A percentile compares a stretch with the other conserved stretches of the same genome.
These are phyloP conservation scores for Euura lappo DNA, from an alignment of 1,140 invertebrate species.

Conservation along the genomic window DNA sequence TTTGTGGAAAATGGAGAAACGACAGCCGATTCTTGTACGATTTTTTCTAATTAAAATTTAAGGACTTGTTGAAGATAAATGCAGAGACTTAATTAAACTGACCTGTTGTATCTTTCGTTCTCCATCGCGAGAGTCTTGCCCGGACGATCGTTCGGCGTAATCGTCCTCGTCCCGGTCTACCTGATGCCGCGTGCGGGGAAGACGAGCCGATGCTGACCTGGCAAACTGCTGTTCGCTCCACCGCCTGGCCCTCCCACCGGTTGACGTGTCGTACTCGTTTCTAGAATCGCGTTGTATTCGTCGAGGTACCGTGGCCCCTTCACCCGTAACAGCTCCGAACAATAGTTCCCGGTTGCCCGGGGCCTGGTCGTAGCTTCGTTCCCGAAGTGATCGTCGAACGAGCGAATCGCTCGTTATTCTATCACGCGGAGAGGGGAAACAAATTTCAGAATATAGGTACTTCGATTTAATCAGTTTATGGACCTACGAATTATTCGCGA, in stretches of 20 bases:
- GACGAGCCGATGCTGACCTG: conserved; percentile 79
- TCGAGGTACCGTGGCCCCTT: conserved; percentile 40
- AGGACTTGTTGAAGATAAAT: too few relatives aligned
- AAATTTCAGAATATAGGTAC: neutral
- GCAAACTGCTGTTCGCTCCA: conserved; percentile 63
- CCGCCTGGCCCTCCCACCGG: conserved; percentile 38
- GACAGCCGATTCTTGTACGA: too few relatives aligned
- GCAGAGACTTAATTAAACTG: conserved; percentile 14
- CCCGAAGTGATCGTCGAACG: conserved; percentile 49
- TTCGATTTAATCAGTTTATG: too few relatives aligned
- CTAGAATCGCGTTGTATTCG: conserved; percentile 36
- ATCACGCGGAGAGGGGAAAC: neutral
- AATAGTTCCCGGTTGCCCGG: conserved; percentile 36
- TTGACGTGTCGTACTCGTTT: conserved; percentile 31
- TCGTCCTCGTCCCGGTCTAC: conserved; percentile 53
- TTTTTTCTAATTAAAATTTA: too few relatives aligned
- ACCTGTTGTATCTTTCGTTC: conserved; percentile 72
- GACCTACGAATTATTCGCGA: too few relatives aligned
- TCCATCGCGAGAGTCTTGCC: conserved; percentile 62
- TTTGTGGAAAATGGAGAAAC: too few relatives aligned
- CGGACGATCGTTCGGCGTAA: conserved; percentile 46
- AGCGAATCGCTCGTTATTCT: conserved; percentile 38
- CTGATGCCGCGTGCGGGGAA: conserved; percentile 66
- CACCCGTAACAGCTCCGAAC: conserved; percentile 35
- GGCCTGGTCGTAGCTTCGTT: conserved; percentile 44